Base-by-base conservation (phyloP, 2,888 invertebrate genomes). In the Campoplex capitator region DNA sequence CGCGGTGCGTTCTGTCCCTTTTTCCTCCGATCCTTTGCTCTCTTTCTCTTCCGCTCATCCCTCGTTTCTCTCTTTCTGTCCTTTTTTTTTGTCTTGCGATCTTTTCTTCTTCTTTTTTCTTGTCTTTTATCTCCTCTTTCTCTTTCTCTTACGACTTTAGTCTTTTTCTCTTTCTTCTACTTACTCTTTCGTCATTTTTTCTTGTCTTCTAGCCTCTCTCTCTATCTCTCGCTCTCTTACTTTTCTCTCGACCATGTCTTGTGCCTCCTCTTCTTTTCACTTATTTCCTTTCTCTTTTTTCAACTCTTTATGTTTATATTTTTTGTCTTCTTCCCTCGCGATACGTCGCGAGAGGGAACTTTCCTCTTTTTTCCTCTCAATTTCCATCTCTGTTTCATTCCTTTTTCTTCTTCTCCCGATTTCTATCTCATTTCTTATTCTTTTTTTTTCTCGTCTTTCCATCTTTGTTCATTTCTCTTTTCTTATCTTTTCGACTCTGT, bases 181-280 rank as follows among this genome's bases (percentile, higher is more conserved):
- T 51, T 23, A 28, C 68, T 62, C 45, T 35, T 13, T 38, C 80
- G 56, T 58, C 58, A 32, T 65, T 51, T 71, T 42, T n/a, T 45
- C 28, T 28, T 48, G 18, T 32, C 62, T 38, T 4, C 6, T 38
- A 23, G 1, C 9, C 42, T 16, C 8, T 62, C 38, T 76, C 58
- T 58, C 28, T 23, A 67, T 54, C 56, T 56, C 42, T 1, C 62
- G 28, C 62, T 32, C 62, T 32, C 3, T 32, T 62, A 51, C 32
- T 62, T 62, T 62, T 62, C 9, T 62, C 32, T 62, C 16, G 1
- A 7, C 7, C 32, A 13, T 32, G 62, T 62, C 62, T 62, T 62
- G 32, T 16, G 62, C 62, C 62, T 70, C 23, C 76, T 54, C 65
- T n/a, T 35, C 45, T 65, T 42, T 56, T 67, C 32, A 58, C 51